Evolutionary conservation across 2,888 invertebrate species (phyloP).

Genomic region (Phragmatobia fuliginosa): DNA sequence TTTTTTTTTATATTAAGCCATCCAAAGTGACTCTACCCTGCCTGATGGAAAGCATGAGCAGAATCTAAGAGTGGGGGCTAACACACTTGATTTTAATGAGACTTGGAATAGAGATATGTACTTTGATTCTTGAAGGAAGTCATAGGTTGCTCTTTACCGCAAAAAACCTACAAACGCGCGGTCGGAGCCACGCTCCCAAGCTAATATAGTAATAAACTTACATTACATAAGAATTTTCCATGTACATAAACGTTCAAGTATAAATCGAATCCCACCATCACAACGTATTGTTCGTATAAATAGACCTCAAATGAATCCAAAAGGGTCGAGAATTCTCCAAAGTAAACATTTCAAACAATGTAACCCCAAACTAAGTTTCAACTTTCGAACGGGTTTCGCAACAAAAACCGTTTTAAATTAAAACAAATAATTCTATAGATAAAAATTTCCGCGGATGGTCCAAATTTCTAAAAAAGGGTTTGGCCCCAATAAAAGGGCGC

Average conservation of each 20-base stretch:
- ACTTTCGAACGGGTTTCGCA: conserved; percentile 30
- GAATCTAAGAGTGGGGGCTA: too few species aligned
- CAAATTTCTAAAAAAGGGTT: conserved; percentile 59
- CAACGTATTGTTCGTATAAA: conserved; percentile 11
- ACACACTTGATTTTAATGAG: too few species aligned
- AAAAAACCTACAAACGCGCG: too few species aligned
- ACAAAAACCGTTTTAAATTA: conserved; percentile 46
- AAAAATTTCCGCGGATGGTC: conserved; percentile 54
- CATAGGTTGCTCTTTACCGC: too few species aligned
- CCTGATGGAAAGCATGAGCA: too few species aligned
- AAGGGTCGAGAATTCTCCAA: conserved; percentile 16
- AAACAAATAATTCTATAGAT: conserved; percentile 58
- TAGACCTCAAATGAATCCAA: conserved; percentile 11
- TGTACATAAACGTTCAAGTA: neutral
- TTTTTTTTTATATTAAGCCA: too few species aligned
- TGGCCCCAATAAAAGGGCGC: conserved; percentile 72
- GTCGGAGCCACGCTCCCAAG: too few species aligned
- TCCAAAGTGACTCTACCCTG: too few species aligned
- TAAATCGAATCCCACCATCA: neutral
- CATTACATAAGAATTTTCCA: neutral
- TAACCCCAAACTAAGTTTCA: conserved; percentile 14
- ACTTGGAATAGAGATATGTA: too few species aligned
- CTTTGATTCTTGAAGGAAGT: too few species aligned
- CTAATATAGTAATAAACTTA: too few species aligned
- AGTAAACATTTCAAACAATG: conserved; percentile 16